Conservation (phyloP, 2,888 invertebrate genomes). For the Drosophila setosimentum region DNA sequence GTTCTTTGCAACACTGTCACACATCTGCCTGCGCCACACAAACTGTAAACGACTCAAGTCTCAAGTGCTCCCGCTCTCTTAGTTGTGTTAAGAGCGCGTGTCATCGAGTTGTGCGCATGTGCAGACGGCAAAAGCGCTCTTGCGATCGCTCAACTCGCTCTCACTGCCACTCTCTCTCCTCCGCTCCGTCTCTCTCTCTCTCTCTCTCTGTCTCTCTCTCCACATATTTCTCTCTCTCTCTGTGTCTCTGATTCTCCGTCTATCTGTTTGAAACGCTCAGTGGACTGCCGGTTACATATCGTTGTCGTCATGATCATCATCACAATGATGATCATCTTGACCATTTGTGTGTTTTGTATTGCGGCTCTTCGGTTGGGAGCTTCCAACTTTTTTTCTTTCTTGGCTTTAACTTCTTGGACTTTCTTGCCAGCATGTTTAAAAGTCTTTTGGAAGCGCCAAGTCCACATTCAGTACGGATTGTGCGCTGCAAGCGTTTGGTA, state of each 20-base stretch:
- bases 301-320: conserved; percentile 18
- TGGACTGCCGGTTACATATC: conserved; percentile 52
- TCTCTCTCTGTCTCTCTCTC: neutral
- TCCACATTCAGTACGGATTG: conserved; percentile 72
- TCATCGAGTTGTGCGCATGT: conserved; percentile 37
- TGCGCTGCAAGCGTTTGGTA: conserved; percentile 78
- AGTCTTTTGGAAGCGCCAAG: conserved; percentile 77
- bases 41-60: neutral
- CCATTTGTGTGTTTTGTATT: conserved; percentile 51
- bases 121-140: conserved; percentile 53
- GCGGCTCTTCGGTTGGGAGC: conserved; percentile 52
- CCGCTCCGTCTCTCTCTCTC: conserved; percentile 9
- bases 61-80: conserved; percentile 48
- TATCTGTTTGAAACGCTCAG: conserved; percentile 29
- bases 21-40: conserved; percentile 4
- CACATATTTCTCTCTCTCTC: no score
- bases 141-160: conserved; percentile 6
- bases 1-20: conserved; percentile 9
- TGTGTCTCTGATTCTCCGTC: neutral
- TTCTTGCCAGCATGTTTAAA: conserved; percentile 79
- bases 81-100: conserved; percentile 38
- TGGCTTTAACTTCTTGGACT: conserved; percentile 73
- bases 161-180: conserved; percentile 13
- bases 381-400: conserved; percentile 75
- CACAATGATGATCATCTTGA: conserved; percentile 59